Conservation (phyloP, 2,888 invertebrate genomes). For the Empis stercorea region DNA sequence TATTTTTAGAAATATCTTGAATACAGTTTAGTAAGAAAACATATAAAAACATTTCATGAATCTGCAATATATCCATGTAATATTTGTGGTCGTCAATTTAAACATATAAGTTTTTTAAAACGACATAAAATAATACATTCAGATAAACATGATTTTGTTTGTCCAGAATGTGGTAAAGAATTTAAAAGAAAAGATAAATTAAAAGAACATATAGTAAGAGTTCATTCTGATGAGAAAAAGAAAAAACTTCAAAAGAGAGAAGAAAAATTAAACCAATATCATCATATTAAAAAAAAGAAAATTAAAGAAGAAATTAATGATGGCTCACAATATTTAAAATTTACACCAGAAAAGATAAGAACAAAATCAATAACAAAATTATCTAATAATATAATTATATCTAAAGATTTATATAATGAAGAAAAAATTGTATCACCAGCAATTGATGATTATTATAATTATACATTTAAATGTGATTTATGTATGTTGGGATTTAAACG, state of each 20-base stretch:
- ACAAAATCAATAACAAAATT: not conserved
- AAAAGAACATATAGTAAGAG: slow-evolving; percentile 13
- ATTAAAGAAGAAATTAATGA: not conserved
- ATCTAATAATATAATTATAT: not conserved
- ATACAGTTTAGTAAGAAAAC: slow-evolving; percentile 57
- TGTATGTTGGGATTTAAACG: slow-evolving; percentile 65
- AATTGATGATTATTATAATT: not conserved
- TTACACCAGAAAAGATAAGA: slow-evolving; percentile 16
- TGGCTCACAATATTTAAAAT: slow-evolving; percentile 3
- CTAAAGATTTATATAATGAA: slow-evolving; percentile 4
- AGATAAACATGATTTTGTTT: slow-evolving; percentile 54
- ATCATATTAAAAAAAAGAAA: no score
- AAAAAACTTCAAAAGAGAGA: slow-evolving; percentile 46
- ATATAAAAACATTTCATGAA: slow-evolving; percentile 60
- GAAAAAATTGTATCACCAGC: slow-evolving; percentile 1
- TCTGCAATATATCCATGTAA: slow-evolving; percentile 53
- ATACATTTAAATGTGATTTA: slow-evolving; percentile 42
- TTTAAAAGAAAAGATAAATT: slow-evolving; percentile 47
- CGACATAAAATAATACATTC: slow-evolving; percentile 49
- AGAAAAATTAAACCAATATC: not conserved
- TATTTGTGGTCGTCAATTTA: slow-evolving; percentile 55
- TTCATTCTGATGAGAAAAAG: slow-evolving; percentile 10
- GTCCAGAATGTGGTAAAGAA: slow-evolving; percentile 62
- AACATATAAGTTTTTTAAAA: slow-evolving; percentile 55
- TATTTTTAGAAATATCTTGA: slow-evolving; percentile 44